Base-by-base conservation (phyloP, 2,888 invertebrate genomes). In the Sclerodermus sp. region DNA sequence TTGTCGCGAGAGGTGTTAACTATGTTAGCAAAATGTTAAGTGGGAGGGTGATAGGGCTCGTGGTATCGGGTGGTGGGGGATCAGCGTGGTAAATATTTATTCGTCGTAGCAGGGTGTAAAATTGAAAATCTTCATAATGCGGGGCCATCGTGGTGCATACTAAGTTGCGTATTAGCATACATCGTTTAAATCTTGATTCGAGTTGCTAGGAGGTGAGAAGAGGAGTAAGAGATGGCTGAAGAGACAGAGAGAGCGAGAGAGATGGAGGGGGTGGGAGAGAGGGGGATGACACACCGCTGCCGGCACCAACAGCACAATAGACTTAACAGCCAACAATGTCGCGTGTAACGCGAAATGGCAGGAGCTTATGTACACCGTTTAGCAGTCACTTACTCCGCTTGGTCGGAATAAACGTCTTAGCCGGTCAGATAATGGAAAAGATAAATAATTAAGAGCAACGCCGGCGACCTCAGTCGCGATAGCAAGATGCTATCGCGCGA, bases 61-160 rank as follows among this genome's bases (percentile, higher is more conserved):
- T n/a, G n/a, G n/a, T n/a, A n/a, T n/a, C n/a, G n/a, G 23, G 8
- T 8, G 23, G 16, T 31, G 30, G 41, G 47, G 47, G 39, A 52
- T 40, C 55, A 42, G 55, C 40, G 46, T 38, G 51, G 66, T 61
- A 60, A 64, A 66, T 64, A 67, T 67, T 68, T 66, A 65, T 65
- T 55, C 66, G 45, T 49, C 54, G 50, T 42, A 34, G 13, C n/a
- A 34, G 34, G 34, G 62, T 58, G 64, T 62, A 64, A 68, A 68
- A 67, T 68, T 68, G 67, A 68, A 68, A 68, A 68, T 68, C 67
- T 66, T 68, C 64, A 68, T 68, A 68, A 68, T 62, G 61, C 50
- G 46, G 50, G 55, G 53, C 58, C 58, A 62, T 60, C 58, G 62
- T 51, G 53, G 58, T 58, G 66, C 62, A 67, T 66, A 63, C 63